Percentiles rank a stretch among this genome's conserved stretches.
Evolutionary conservation across 2,797 vertebrate genomes (phyloP).

Genomic region (Tenualosa ilisha): DNA sequence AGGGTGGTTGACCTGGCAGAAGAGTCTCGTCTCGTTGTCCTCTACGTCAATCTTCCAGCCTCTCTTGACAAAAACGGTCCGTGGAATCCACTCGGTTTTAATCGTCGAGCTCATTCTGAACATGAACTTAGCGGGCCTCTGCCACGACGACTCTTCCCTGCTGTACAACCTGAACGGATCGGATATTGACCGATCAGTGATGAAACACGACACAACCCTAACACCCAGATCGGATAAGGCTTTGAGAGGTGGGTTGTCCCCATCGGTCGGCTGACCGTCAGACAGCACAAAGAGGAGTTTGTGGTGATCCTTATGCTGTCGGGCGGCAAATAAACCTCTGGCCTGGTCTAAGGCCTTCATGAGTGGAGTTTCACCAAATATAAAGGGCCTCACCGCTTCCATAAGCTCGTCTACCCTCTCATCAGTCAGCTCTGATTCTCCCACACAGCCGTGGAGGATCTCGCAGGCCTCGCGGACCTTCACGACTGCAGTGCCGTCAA

Average conservation of each 20-base stretch:
- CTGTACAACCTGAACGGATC: not conserved
- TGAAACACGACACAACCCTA: not conserved
- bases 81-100: not conserved
- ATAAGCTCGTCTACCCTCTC: not conserved
- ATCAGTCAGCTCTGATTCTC: not conserved
- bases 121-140: not conserved
- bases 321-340: not conserved
- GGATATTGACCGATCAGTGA: not conserved
- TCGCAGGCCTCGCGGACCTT: not conserved
- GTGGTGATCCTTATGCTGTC: not conserved
- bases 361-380: not conserved
- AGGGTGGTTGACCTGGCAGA: constrained; percentile 3
- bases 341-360: not conserved
- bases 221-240: not conserved
- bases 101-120: not conserved
- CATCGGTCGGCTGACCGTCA: not conserved
- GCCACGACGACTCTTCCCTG: not conserved
- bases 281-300: constrained; percentile 1
- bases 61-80: not conserved
- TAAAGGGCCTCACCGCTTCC: not conserved
- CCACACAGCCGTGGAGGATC: not conserved
- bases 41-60: not conserved
- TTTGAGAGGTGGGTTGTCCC: not conserved
- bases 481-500: too few relatives aligned
- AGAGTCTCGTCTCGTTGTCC: not conserved